phyloP scores from a whole-genome alignment of 2,113 vertebrate species.

The Callipepla californica region DNA sequence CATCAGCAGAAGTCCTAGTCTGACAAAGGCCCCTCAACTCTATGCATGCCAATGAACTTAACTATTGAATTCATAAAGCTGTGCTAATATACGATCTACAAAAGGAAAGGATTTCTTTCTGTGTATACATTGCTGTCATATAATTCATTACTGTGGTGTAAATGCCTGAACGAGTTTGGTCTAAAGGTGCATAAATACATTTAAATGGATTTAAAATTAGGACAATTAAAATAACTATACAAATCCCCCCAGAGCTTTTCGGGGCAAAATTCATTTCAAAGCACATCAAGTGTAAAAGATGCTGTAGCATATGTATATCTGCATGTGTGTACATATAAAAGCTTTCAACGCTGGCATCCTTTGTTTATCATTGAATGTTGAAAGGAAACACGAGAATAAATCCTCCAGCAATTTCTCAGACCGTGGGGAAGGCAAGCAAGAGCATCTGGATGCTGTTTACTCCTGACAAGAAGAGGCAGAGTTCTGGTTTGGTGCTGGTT shows the following conservation, averaged over 20 bases:
- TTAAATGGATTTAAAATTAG: conserved; percentile 57
- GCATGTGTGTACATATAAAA: neutral
- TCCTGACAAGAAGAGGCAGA: neutral
- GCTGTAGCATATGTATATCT: neutral
- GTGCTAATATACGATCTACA: conserved; percentile 21
- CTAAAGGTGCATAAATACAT: conserved; percentile 54
- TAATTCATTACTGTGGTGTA: conserved; percentile 40
- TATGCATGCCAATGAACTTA: conserved; percentile 46
- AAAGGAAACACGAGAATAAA: neutral
- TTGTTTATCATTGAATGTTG: neutral
- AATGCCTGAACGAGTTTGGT: conserved; percentile 51
- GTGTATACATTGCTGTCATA: conserved; percentile 38
- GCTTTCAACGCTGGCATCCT: neutral
- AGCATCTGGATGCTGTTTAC: neutral
- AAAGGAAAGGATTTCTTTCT: conserved; percentile 48
- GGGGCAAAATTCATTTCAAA: conserved; percentile 14
- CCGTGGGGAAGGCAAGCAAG: neutral
- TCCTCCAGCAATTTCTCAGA: neutral
- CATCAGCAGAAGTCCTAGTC: conserved; percentile 13
- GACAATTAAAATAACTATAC: conserved; percentile 11
- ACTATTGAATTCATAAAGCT: conserved; percentile 39
- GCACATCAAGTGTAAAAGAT: neutral
- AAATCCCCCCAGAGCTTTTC: neutral
- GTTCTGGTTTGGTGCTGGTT: neutral
- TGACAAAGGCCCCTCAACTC: conserved; percentile 49